Conservation (phyloP, 1,140 invertebrate genomes). For the Trichonephila inaurata region DNA sequence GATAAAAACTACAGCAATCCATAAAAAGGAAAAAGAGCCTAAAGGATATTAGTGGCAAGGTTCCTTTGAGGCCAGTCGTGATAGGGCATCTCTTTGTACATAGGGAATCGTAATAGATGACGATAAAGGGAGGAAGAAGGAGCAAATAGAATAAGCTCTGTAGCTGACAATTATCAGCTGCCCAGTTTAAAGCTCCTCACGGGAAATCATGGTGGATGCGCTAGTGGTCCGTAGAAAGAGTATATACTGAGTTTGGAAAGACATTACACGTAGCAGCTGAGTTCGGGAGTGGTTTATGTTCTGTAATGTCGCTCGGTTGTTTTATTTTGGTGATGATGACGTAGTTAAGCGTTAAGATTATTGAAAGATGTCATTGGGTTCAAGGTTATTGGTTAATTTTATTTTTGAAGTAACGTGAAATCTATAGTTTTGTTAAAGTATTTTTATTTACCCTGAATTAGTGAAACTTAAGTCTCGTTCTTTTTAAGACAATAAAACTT, state of each 20-base stretch:
- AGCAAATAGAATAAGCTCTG: conserved; percentile 21
- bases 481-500: no score
- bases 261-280: no score
- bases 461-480: no score
- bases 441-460: no score
- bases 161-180: conserved; percentile 32
- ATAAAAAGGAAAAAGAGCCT: not conserved
- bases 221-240: not conserved
- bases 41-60: not conserved
- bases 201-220: conserved; percentile 28
- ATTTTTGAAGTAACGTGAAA: not conserved
- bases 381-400: not conserved
- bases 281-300: not conserved
- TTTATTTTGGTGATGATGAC: no score
- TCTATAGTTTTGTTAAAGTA: not conserved
- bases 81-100: not conserved
- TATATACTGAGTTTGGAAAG: not conserved
- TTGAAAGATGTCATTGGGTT: no score
- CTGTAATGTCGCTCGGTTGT: no score
- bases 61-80: not conserved
- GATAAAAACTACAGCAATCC: not conserved
- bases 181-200: conserved; percentile 1
- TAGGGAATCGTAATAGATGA: not conserved
- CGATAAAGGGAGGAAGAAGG: conserved; percentile 6
- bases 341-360: no score